A percentile compares a stretch with the other conserved stretches of the same genome.
These are phyloP conservation scores for Campoletis sonorensis DNA, from an alignment of 1,140 invertebrate species.

Conservation along the genomic window DNA sequence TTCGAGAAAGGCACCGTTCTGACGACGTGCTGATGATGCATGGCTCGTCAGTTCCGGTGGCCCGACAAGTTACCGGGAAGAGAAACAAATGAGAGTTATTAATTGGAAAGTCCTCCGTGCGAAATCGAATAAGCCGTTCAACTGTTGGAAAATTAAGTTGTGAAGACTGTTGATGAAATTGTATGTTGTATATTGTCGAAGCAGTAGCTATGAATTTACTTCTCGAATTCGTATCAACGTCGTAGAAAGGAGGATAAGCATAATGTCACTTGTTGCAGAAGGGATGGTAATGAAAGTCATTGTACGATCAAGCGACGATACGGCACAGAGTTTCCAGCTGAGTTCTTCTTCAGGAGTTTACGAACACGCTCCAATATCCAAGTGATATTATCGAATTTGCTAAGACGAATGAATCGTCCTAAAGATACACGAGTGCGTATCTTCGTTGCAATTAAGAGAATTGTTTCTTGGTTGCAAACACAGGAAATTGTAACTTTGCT, in stretches of 20 bases:
- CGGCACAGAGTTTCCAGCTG: background rate
- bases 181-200: background rate
- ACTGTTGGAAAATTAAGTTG: constrained; percentile 51
- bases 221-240: background rate
- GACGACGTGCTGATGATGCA: background rate
- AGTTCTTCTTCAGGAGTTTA: background rate
- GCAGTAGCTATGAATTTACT: background rate
- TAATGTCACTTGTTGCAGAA: background rate
- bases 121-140: constrained; percentile 48
- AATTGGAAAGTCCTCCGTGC: background rate
- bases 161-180: background rate
- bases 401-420: no score
- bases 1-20: background rate
- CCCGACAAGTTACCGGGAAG: background rate
- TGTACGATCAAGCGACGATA: background rate
- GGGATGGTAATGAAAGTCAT: constrained; percentile 31
- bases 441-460: no score
- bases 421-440: background rate
- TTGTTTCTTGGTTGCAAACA: no score
- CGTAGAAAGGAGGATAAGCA: background rate
- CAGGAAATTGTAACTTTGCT: no score
- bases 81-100: constrained; percentile 19
- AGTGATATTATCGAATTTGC: no score
- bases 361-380: background rate
- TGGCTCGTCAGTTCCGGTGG: background rate